These are phyloP conservation scores for Acomys russatus DNA, from an alignment of 2,797 vertebrate species.

Conservation along the genomic window DNA sequence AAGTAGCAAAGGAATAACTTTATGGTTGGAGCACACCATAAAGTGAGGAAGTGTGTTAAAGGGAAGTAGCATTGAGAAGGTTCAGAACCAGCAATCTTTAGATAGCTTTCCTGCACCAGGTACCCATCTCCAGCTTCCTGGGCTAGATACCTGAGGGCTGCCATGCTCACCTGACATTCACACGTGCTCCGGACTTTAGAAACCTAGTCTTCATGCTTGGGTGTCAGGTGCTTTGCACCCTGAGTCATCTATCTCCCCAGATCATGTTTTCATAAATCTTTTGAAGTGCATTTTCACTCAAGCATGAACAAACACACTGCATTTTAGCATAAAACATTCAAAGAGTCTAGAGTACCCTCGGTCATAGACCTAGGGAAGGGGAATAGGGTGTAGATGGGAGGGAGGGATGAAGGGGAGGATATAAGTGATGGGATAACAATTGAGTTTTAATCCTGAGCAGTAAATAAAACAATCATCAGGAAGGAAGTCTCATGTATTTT, in stretches of 20 bases:
- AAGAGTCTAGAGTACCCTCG: background rate
- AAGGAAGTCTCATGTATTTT: background rate
- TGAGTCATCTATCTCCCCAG: no score
- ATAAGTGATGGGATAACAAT: no score
- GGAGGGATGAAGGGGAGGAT: no score
- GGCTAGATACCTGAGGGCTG: background rate
- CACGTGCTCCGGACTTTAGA: background rate
- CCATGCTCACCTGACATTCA: no score
- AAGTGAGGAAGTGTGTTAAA: no score
- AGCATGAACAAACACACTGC: background rate
- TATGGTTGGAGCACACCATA: no score
- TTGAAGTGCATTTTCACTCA: background rate
- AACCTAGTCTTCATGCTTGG: background rate
- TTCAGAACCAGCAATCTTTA: background rate
- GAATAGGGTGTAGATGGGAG: no score
- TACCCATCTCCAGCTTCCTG: background rate
- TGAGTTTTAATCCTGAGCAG: background rate
- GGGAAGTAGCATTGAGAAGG: no score
- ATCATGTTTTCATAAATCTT: background rate
- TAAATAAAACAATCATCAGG: background rate
- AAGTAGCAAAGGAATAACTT: background rate
- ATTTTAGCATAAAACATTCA: background rate
- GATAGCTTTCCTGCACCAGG: background rate
- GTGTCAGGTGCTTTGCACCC: background rate
- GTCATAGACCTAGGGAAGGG: no score